Base-by-base conservation (phyloP, 2,797 vertebrate species). In the Astyanax mexicanus region DNA sequence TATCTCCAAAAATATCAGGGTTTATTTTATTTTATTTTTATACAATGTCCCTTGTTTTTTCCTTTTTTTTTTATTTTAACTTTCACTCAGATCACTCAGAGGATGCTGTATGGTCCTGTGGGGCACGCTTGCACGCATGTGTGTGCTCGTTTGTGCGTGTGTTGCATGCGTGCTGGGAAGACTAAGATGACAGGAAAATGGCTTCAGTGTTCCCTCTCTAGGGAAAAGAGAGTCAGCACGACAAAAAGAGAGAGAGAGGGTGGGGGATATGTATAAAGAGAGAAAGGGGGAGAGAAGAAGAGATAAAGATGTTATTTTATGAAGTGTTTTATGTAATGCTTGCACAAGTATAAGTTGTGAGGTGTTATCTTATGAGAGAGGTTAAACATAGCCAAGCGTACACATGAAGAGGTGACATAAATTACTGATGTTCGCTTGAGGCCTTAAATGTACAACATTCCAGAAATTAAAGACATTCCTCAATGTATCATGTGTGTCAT, bases 281-380 rank as follows among this genome's bases (percentile, higher is more conserved):
- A 35, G 72, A 72, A 32, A 40, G 35, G 67, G 47, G 32, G 0
- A 19, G 29, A 68, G 23, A n/a, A n/a, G n/a, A n/a, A 32, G 73
- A 73, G 21, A n/a, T 44, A 80, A 75, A 73, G 78, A 77, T 80
- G 84, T 67, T n/a, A n/a, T n/a, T n/a, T n/a, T n/a, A n/a, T n/a
- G n/a, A n/a, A n/a, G n/a, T n/a, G n/a, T n/a, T n/a, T n/a, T n/a
- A n/a, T n/a, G n/a, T n/a, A n/a, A n/a, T n/a, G n/a, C n/a, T n/a
- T n/a, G n/a, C n/a, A n/a, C n/a, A n/a, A n/a, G n/a, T n/a, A n/a
- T n/a, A n/a, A n/a, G n/a, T n/a, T n/a, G n/a, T n/a, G n/a, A n/a
- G n/a, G n/a, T n/a, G n/a, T n/a, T n/a, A n/a, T n/a, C n/a, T n/a
- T n/a, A n/a, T n/a, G n/a, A n/a, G n/a, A n/a, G n/a, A n/a, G n/a